A percentile compares a stretch with the other conserved stretches of the same genome.
Evolutionary conservation across 2,888 invertebrate species (phyloP).

Genomic region (Phlogophora meticulosa): DNA sequence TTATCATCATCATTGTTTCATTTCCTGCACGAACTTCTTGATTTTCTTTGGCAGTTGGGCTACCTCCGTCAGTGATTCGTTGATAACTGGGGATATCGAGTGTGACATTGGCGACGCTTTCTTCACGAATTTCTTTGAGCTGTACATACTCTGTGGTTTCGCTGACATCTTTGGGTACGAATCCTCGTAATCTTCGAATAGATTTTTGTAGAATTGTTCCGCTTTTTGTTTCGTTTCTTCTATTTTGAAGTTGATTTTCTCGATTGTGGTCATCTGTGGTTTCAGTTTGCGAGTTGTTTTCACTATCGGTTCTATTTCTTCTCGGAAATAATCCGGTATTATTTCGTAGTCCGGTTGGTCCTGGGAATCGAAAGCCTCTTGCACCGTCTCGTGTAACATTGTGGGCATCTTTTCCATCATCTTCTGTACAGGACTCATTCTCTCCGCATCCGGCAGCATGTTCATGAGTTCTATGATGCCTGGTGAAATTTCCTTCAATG

Average conservation of each 20-base stretch:
- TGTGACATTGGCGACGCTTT: slow-evolving; percentile 80
- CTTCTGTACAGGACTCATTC: slow-evolving; percentile 78
- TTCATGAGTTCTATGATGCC: slow-evolving; percentile 87
- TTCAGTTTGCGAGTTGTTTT: slow-evolving; percentile 67
- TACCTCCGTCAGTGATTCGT: slow-evolving; percentile 83
- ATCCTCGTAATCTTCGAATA: slow-evolving; percentile 83
- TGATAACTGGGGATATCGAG: slow-evolving; percentile 82
- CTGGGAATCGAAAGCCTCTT: slow-evolving; percentile 80
- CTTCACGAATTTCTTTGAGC: slow-evolving; percentile 78
- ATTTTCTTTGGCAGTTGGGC: slow-evolving; percentile 84
- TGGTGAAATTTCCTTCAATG: slow-evolving; percentile 86
- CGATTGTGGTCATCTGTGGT: slow-evolving; percentile 69
- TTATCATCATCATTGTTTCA: slow-evolving; percentile 77
- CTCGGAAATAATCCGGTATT: slow-evolving; percentile 68
- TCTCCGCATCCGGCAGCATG: slow-evolving; percentile 81
- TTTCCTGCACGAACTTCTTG: slow-evolving; percentile 83
- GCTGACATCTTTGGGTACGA: slow-evolving; percentile 73
- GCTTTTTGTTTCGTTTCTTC: slow-evolving; percentile 85
- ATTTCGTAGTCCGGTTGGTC: slow-evolving; percentile 74
- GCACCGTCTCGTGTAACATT: slow-evolving; percentile 85
- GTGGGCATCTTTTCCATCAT: slow-evolving; percentile 84
- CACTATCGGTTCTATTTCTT: slow-evolving; percentile 65
- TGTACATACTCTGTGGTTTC: slow-evolving; percentile 76
- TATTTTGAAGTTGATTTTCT: slow-evolving; percentile 79
- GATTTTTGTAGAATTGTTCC: slow-evolving; percentile 81